A percentile compares a stretch with the other conserved stretches of the same genome.
Conservation (phyloP, 2,113 vertebrate species). For the Caracal caracal region DNA sequence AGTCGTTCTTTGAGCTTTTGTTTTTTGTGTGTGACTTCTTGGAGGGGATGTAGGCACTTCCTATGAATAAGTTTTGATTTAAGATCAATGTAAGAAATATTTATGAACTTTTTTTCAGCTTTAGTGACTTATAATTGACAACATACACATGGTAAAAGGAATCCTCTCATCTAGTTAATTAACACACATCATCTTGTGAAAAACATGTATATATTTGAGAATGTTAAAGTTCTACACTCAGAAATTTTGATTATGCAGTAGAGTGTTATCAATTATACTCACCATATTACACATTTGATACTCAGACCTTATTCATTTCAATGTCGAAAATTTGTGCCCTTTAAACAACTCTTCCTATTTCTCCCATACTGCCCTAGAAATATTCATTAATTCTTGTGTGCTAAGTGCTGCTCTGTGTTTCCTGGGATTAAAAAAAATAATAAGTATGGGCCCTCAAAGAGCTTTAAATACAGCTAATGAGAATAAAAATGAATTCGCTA, state of each 20-base stretch:
- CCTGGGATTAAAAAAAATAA: not conserved
- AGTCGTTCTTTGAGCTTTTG: not conserved
- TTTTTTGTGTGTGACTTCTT: not conserved
- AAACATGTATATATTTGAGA: not conserved
- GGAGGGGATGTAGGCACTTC: not conserved
- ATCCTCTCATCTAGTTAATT: not conserved
- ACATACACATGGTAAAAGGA: not conserved
- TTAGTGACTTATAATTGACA: not conserved
- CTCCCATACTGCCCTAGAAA: not conserved
- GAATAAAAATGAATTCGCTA: not conserved
- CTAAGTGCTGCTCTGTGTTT: not conserved
- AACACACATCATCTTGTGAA: not conserved
- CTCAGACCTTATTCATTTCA: not conserved
- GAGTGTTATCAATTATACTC: not conserved
- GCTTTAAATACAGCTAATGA: not conserved
- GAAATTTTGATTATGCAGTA: not conserved
- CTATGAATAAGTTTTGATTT: slow-evolving; percentile 31
- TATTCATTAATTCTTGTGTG: not conserved
- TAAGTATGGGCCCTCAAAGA: not conserved
- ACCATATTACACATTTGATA: not conserved
- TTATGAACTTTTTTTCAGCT: not conserved
- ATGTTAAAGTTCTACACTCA: not conserved
- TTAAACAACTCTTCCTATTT: not conserved
- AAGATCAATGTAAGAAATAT: not conserved
- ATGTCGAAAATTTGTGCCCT: not conserved